Evolutionary conservation across 2,113 vertebrate species (phyloP), one percentile per base, ranked within the genome.

Genomic region (Procavia capensis): DNA sequence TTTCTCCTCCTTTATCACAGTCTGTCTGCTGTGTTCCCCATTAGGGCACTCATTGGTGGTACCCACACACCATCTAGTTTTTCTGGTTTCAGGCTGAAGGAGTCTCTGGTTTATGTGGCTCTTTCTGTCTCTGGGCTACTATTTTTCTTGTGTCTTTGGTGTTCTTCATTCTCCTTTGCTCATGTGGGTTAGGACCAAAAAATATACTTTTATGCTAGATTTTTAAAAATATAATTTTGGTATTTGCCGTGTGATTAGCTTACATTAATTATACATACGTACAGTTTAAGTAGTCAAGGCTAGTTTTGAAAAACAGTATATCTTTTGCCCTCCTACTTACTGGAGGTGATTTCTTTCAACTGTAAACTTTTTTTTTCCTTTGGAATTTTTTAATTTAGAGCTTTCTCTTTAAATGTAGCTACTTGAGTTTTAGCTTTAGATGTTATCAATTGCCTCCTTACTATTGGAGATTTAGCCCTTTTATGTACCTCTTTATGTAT

Each of bases 361-460:
- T 86, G 50, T 89, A 2, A 54, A 64, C 2, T 94, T 87, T 90
- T 29, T 31, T 41, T 36, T 24, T 20, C 24, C 57, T 34, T 66
- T 66, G 31, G 11, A 17, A 66, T 11, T 34, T 34, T 66, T 66
- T 66, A 72, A n/a, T 61, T 84, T 90, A 61, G 7, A 89, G 16
- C 31, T 36, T 14, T 78, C 78, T 95, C 20, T 91, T n/a, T 94
- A 75, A 85, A 43, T 89, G 22, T 9, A 61, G 54, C 45, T 85
- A 66, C 43, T 88, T 95, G 43, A 64, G 5, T 57, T 93, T 96
- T 78, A 91, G 36, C 79, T 92, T 92, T 90, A 79, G 4, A 89
- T 22, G 27, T 87, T 80, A 17, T 41, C n/a, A 47, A 22, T 90
- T 82, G 47, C 64, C 9, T 54, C 66, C 24, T 79, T 82, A 47